Evolutionary conservation across 2,888 invertebrate species (phyloP).

Genomic region (Neocrepidodera transversa): DNA sequence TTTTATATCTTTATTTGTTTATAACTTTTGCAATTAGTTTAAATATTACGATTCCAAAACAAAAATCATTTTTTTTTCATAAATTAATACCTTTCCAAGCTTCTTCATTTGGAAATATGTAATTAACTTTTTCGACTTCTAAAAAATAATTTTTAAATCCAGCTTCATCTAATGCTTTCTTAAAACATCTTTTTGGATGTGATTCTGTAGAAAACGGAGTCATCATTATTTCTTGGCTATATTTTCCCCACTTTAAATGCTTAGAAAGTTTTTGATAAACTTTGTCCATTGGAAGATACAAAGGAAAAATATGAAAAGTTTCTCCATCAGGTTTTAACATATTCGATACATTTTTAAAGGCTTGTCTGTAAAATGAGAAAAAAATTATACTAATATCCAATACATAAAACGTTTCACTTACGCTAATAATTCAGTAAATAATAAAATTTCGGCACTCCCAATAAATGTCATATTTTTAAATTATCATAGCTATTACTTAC

Average conservation of each 20-base stretch:
- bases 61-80: not conserved
- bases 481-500: no score
- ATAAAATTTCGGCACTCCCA: no score
- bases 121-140: not conserved
- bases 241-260: slow-evolving; percentile 16
- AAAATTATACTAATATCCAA: no score
- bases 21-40: no score
- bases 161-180: not conserved
- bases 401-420: no score
- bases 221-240: slow-evolving; percentile 1
- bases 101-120: slow-evolving; percentile 1
- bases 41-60: no score
- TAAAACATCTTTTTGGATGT: not conserved
- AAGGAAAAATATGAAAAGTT: not conserved
- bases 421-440: no score
- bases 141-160: not conserved
- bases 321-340: slow-evolving; percentile 13
- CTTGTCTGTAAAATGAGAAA: slow-evolving; percentile 1
- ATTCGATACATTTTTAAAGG: slow-evolving; percentile 2
- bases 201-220: not conserved
- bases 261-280: not conserved
- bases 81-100: not conserved
- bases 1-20: no score
- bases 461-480: no score
- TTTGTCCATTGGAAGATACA: not conserved